Evolutionary conservation across 2,888 invertebrate species (phyloP).

Genomic region (Chrysotoxum bicinctum): DNA sequence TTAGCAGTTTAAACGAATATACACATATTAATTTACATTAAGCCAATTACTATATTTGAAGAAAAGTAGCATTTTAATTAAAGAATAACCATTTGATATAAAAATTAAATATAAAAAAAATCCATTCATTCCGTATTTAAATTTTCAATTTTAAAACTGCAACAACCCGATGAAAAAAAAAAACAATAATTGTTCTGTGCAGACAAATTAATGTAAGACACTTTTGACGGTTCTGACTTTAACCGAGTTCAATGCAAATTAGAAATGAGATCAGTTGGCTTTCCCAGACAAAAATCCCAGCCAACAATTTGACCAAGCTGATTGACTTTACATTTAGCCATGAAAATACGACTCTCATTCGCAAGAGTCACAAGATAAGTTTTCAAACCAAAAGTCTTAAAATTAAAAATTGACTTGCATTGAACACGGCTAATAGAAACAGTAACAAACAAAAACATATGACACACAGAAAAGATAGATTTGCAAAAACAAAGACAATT

Average conservation of each 20-base stretch:
- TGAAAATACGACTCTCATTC: neutral
- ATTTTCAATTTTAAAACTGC: neutral
- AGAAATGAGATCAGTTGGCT: neutral
- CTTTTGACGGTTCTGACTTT: conserved; percentile 21
- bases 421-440: neutral
- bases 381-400: neutral
- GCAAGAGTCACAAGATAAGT: neutral
- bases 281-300: neutral
- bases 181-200: conserved; percentile 18
- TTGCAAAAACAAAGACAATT: conserved; percentile 30
- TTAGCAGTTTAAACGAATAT: conserved; percentile 1
- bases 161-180: neutral
- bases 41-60: conserved; percentile 45
- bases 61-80: conserved; percentile 66
- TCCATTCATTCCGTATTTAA: conserved; percentile 14
- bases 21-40: conserved; percentile 22
- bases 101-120: conserved; percentile 8
- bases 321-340: neutral
- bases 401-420: neutral
- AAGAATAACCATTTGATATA: conserved; percentile 8
- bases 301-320: neutral
- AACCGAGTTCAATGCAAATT: neutral
- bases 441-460: conserved; percentile 9
- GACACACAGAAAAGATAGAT: conserved; percentile 38
- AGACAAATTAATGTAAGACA: conserved; percentile 7